Evolutionary conservation across 2,888 invertebrate genomes (phyloP), one percentile per base, ranked within the genome.

Genomic region (Tetranychus piercei): DNA sequence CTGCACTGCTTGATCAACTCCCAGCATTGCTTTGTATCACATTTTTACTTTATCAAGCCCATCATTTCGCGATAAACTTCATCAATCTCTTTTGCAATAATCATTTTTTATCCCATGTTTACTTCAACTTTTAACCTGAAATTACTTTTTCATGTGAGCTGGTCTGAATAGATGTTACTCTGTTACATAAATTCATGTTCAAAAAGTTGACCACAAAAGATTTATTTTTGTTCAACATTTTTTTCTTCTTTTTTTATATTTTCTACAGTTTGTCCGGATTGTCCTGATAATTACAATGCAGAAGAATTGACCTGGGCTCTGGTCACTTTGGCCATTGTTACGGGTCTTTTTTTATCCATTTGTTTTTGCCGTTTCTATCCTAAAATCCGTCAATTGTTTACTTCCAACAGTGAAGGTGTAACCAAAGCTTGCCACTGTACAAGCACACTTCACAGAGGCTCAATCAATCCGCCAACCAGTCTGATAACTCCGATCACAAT

Each of bases 281-380:
- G 69, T 1, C 69, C 69, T 1, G 69, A 69, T 23, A 69, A 69
- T 22, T 23, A 69, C 20, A 23, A 69, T 22, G 22, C 20, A 20
- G 69, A 69, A 69, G 69, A 69, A 69, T 69, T 69, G 69, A 69
- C 69, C 69, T 69, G 69, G 69, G 69, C 69, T 5, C 20, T 69
- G n/a, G 34, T 69, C 20, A 69, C 69, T 11, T 23, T 69, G 8
- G 69, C 69, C 20, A 23, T 23, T 20, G 69, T 69, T 11, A 69
- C 69, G 69, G 20, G 20, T 6, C 22, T 69, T 6, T 69, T 69
- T 23, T 69, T 69, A 15, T 69, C 34, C 11, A 69, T 69, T 69
- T 69, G 72, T 72, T 72, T 45, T 44, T 45, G 72, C 34, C 44
- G 45, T 11, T 45, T 72, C 18, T 72, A 72, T 72, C 72, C 72